Percentiles rank a stretch among this genome's conserved stretches.
phyloP scores from a whole-genome alignment of 2,797 vertebrate genomes.

The Malurus splendens region DNA sequence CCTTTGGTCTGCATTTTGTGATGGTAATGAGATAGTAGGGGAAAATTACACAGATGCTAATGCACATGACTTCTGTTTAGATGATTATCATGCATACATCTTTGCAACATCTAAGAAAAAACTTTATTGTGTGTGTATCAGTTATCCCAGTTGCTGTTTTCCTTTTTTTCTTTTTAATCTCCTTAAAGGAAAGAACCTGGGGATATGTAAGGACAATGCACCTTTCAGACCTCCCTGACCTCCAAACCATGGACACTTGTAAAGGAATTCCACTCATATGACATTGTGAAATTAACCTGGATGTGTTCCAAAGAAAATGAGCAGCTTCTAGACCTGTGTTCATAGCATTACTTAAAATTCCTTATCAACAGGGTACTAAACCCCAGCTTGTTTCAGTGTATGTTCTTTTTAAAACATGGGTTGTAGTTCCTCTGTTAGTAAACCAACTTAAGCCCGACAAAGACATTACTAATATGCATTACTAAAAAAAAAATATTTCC shows the following conservation, averaged over 20 bases:
- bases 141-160: not conserved
- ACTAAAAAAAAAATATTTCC: not conserved
- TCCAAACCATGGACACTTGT: not conserved
- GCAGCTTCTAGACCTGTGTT: not conserved
- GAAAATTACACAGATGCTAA: slow-evolving; percentile 10
- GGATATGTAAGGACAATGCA: not conserved
- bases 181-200: not conserved
- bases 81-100: not conserved
- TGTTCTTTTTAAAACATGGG: not conserved
- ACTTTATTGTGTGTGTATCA: not conserved
- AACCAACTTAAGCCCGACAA: not conserved
- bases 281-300: not conserved
- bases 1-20: not conserved
- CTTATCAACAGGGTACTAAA: not conserved
- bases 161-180: not conserved
- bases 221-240: not conserved
- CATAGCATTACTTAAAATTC: not conserved
- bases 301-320: not conserved
- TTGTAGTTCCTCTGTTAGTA: not conserved
- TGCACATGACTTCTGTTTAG: not conserved
- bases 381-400: not conserved
- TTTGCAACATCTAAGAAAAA: not conserved
- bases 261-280: not conserved
- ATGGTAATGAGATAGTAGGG: not conserved
- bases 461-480: not conserved